A percentile compares a stretch with the other conserved stretches of the same genome.
These are phyloP conservation scores for Xyliphius kryptos DNA, from an alignment of 2,113 vertebrate genomes.

Conservation along the genomic window DNA sequence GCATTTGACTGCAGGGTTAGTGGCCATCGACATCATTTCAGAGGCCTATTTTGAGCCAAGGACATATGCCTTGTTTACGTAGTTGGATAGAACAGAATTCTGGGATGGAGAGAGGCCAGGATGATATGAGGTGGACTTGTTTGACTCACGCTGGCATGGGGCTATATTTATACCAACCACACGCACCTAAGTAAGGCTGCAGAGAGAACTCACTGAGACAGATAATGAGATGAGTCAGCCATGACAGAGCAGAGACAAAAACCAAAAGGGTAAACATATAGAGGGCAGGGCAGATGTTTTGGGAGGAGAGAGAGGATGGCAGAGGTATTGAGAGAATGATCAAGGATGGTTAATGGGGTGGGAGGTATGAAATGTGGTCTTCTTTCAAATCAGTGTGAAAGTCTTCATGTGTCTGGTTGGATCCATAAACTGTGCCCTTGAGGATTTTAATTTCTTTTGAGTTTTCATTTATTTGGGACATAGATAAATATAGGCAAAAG, in stretches of 20 bases:
- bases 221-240: conserved; percentile 64
- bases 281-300: neutral
- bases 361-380: too few relatives aligned
- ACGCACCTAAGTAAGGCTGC: conserved; percentile 49
- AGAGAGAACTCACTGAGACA: conserved; percentile 58
- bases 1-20: conserved; percentile 21
- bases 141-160: conserved; percentile 33
- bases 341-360: too few relatives aligned
- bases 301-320: neutral
- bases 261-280: conserved; percentile 23
- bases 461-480: too few relatives aligned
- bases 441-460: too few relatives aligned
- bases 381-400: too few relatives aligned
- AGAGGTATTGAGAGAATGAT: too few relatives aligned
- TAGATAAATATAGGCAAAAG: too few relatives aligned
- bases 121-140: conserved; percentile 21
- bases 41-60: conserved; percentile 35
- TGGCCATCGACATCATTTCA: conserved; percentile 25
- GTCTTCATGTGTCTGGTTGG: too few relatives aligned
- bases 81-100: conserved; percentile 46
- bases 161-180: conserved; percentile 40
- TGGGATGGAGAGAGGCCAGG: conserved; percentile 26
- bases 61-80: conserved; percentile 56
- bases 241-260: conserved; percentile 42
- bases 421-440: too few relatives aligned